Percentiles rank a stretch among this genome's conserved stretches.
phyloP scores from a whole-genome alignment of 1,140 invertebrate species.

The Schlechtendalia chinensis region DNA sequence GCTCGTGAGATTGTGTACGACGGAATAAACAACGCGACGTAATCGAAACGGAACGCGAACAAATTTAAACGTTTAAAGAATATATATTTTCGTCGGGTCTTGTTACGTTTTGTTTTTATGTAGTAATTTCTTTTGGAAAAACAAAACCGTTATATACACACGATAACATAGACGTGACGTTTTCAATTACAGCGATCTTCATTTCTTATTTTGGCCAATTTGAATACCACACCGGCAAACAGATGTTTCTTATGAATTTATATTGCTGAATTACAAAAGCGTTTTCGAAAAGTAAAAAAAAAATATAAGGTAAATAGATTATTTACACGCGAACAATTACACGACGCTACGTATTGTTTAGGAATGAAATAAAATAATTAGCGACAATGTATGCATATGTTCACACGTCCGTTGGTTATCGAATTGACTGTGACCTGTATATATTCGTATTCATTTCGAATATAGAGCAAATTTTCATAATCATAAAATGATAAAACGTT shows the following conservation, averaged over 20 bases:
- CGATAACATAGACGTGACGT: neutral
- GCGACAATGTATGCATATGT: too few relatives aligned
- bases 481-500: too few relatives aligned
- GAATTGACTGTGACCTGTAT: too few relatives aligned
- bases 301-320: neutral
- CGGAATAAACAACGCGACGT: too few relatives aligned
- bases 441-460: too few relatives aligned
- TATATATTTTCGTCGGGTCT: neutral
- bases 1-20: too few relatives aligned
- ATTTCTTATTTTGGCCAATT: neutral
- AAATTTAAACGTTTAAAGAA: neutral
- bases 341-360: neutral
- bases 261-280: constrained; percentile 19
- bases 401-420: too few relatives aligned
- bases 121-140: neutral
- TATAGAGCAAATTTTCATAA: too few relatives aligned
- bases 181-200: constrained; percentile 20
- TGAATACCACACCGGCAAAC: constrained; percentile 6
- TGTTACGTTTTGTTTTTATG: too few relatives aligned
- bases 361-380: neutral
- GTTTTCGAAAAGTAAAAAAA: neutral
- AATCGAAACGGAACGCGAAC: neutral
- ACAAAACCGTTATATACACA: neutral
- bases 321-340: neutral
- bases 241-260: constrained; percentile 39